Conservation (phyloP, 2,797 vertebrate species). For the Onychomys torridus region DNA sequence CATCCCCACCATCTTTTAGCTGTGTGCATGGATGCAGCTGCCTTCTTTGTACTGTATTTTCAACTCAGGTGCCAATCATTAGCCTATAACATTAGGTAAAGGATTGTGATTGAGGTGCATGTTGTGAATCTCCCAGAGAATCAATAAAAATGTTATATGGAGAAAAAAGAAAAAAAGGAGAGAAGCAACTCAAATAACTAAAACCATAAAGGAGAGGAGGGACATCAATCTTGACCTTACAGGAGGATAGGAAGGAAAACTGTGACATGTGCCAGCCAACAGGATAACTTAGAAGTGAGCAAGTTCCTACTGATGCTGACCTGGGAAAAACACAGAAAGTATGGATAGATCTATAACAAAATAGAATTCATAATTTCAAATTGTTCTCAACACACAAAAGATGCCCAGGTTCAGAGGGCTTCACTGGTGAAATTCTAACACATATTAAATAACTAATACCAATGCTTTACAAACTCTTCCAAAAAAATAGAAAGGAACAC, state of each 20-base stretch:
- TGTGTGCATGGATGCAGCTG: neutral
- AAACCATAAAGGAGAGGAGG: constrained; percentile 4
- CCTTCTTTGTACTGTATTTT: neutral
- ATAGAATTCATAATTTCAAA: constrained; percentile 26
- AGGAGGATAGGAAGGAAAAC: neutral
- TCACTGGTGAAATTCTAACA: constrained; percentile 34
- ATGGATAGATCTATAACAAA: neutral
- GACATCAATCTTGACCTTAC: neutral
- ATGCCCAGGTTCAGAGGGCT: neutral
- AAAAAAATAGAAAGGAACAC: neutral
- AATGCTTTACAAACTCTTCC: constrained; percentile 25
- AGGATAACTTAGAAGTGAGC: neutral
- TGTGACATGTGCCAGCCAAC: neutral
- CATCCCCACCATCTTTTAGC: neutral
- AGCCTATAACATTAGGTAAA: neutral
- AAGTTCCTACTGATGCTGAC: neutral
- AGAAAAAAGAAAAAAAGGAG: neutral
- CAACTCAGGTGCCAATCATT: neutral
- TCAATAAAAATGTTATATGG: neutral
- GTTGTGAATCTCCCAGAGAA: neutral
- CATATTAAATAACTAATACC: constrained; percentile 10
- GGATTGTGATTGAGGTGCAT: neutral
- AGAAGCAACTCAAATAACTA: constrained; percentile 29
- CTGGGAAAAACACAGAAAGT: constrained; percentile 17
- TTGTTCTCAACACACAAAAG: neutral